A percentile compares a stretch with the other conserved stretches of the same genome.
These are phyloP conservation scores for Oligia fasciuncula DNA, from an alignment of 2,888 invertebrate genomes.

Conservation along the genomic window DNA sequence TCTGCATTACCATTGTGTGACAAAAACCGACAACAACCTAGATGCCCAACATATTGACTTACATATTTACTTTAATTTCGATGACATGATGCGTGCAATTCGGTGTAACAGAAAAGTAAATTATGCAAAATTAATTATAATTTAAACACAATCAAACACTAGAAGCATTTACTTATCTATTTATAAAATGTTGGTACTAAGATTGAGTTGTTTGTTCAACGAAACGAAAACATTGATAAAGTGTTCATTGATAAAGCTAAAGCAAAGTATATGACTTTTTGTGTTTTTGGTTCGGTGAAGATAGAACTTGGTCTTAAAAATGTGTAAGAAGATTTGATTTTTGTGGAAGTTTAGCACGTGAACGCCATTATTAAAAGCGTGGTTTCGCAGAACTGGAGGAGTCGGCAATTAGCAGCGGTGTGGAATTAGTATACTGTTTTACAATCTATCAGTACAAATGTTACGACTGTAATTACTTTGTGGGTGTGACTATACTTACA, in stretches of 20 bases:
- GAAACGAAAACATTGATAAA: constrained; percentile 37
- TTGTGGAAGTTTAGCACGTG: constrained; percentile 71
- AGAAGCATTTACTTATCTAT: constrained; percentile 69
- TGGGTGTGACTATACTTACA: constrained; percentile 1
- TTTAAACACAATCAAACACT: constrained; percentile 49
- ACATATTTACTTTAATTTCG: not conserved
- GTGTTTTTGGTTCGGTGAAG: constrained; percentile 28
- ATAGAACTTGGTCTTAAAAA: constrained; percentile 59
- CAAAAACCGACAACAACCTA: not conserved
- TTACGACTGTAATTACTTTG: constrained; percentile 26
- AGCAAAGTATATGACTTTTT: constrained; percentile 45
- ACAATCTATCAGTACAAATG: constrained; percentile 51
- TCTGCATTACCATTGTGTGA: not conserved
- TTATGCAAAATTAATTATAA: constrained; percentile 39
- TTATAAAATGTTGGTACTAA: constrained; percentile 52
- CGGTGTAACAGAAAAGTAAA: constrained; percentile 32
- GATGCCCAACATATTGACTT: constrained; percentile 1
- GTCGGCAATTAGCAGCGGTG: constrained; percentile 61
- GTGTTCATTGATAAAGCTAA: constrained; percentile 31
- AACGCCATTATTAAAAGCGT: constrained; percentile 72
- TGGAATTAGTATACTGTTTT: constrained; percentile 47
- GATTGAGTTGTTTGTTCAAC: constrained; percentile 46
- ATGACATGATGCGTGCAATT: constrained; percentile 22
- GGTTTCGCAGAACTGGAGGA: constrained; percentile 61
- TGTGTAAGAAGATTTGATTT: constrained; percentile 57